phyloP scores from a whole-genome alignment of 2,113 vertebrate genomes.

The rabbit (Oryctolagus cuniculus) region mOryCun1.1 NC_091442.1:21950001-21950500 shows the following conservation, averaged over 20 bases:
- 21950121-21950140: constrained; percentile 21
- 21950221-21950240: too few relatives aligned
- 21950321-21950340: background rate
- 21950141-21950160: constrained; percentile 8
- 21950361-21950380: too few relatives aligned
- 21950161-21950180: background rate
- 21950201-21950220: too few relatives aligned
- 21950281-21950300: background rate
- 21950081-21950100: constrained; percentile 3
- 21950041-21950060: constrained; percentile 12
- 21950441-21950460: too few relatives aligned
- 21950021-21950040: background rate
- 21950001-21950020: background rate
- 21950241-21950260: background rate
- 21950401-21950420: too few relatives aligned
- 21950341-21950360: background rate
- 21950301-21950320: background rate
- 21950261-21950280: background rate
- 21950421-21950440: too few relatives aligned
- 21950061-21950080: background rate
- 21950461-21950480: too few relatives aligned
- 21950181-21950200: background rate
- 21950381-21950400: too few relatives aligned
- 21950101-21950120: background rate
- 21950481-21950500: too few relatives aligned